Base-by-base conservation (phyloP, 2,113 vertebrate species). In the Cryptotis parvus region DNA sequence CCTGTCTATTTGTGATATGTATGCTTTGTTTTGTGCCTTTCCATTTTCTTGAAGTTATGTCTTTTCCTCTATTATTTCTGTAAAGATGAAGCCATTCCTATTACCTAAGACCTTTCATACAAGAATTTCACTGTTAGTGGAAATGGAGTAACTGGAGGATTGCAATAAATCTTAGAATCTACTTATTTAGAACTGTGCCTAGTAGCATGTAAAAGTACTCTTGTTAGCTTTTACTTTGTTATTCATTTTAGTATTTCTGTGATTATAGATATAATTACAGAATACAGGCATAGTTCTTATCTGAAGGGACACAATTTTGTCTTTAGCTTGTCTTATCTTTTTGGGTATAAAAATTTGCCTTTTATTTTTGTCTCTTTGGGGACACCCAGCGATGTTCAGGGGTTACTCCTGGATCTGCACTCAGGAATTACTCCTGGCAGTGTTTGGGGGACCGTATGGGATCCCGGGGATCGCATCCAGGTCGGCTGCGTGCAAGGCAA, bases 11-110 rank as follows among this genome's bases (percentile, higher is more conserved):
- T 83, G 16, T n/a, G n/a, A 12, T 49, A 70, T 89, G 84, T 78
- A 37, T 66, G 20, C 20, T 80, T 89, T 91, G 26, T 27, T 26
- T 91, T 39, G 18, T 90, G 31, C 41, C 69, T 88, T 86, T 66
- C 52, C 2, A 12, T 69, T 84, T 74, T 74, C 41, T 81, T 84
- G 29, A 78, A 61, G 24, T 87, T n/a, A 9, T 16, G 7, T 77
- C 49, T 87, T 31, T 27, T 65, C 12, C 29, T 10, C 45, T n/a
- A 11, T 29, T 65, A 10, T 65, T 65, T 65, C 24, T 75, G 45
- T 78, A 80, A 84, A 63, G 39, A 35, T 78, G 65, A 65, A 11
- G 63, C 63, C 26, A 92, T 18, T 1, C 2, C 11, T 89, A 1
- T 29, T 49, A 9, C 6, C 55, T 78, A n/a, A 27, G 45, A 78